A percentile compares a stretch with the other conserved stretches of the same genome.
Evolutionary conservation across 2,113 vertebrate genomes (phyloP).

Genomic region (Mellivora capensis): DNA sequence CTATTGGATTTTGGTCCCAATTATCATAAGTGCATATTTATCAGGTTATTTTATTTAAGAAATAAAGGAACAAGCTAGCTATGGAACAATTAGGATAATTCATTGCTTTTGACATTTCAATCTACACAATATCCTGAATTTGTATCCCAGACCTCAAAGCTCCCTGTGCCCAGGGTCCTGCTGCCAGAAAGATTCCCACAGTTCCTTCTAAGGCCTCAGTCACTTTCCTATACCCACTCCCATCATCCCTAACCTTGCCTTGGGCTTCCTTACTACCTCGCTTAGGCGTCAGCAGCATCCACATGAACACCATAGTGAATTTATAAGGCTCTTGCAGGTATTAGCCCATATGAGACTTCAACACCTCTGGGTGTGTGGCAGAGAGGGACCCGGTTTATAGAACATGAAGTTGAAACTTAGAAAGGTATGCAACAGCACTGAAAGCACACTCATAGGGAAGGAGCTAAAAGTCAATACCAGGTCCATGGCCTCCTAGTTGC

Average conservation of each 20-base stretch:
- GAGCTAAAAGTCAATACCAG: neutral
- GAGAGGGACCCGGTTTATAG: neutral
- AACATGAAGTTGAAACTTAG: neutral
- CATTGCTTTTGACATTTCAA: constrained; percentile 29
- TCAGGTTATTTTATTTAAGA: neutral
- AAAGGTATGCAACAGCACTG: neutral
- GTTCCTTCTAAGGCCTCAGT: neutral
- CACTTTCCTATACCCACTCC: neutral
- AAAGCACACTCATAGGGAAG: neutral
- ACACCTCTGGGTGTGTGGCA: neutral
- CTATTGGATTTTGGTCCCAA: neutral
- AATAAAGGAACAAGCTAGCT: neutral
- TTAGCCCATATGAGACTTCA: neutral
- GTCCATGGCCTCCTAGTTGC: neutral
- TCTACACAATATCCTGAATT: neutral
- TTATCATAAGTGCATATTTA: constrained; percentile 1
- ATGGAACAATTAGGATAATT: constrained; percentile 15
- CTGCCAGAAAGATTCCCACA: neutral
- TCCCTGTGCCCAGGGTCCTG: neutral
- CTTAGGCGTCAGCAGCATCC: neutral
- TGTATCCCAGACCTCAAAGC: neutral
- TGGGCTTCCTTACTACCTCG: neutral
- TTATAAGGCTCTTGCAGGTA: neutral
- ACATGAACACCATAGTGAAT: neutral
- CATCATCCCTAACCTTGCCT: neutral